These are phyloP conservation scores for Taeniopygia guttata DNA, from an alignment of 2,797 vertebrate species.

Conservation along the genomic window DNA sequence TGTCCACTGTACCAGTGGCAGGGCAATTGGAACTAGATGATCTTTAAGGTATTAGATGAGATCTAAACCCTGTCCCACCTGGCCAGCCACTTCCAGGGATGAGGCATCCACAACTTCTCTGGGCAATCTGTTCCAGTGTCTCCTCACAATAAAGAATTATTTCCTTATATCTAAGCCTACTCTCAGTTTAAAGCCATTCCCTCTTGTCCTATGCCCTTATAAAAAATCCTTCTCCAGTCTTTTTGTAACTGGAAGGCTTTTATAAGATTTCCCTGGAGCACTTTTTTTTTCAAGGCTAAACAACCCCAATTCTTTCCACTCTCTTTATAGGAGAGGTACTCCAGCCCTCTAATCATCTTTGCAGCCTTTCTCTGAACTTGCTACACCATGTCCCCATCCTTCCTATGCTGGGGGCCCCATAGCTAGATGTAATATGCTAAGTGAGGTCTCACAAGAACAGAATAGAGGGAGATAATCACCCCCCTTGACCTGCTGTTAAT, in stretches of 20 bases:
- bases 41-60: neutral
- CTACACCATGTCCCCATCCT: neutral
- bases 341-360: neutral
- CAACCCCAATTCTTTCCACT: accelerated
- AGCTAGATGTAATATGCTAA: neutral
- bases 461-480: neutral
- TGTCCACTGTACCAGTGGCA: no score
- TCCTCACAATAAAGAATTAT: neutral
- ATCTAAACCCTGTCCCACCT: neutral
- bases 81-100: neutral
- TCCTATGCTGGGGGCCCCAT: neutral
- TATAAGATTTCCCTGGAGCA: neutral
- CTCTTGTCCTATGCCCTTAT: neutral
- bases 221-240: neutral
- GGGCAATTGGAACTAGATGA: neutral
- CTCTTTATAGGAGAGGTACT: neutral
- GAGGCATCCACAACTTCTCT: neutral
- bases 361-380: neutral
- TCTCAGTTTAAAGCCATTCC: neutral
- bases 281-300: neutral
- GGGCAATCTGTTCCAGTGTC: neutral
- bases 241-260: neutral
- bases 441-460: neutral
- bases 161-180: neutral
- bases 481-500: neutral